Base-by-base conservation (phyloP, 2,888 invertebrate genomes). In the Orthosia gracilis region DNA sequence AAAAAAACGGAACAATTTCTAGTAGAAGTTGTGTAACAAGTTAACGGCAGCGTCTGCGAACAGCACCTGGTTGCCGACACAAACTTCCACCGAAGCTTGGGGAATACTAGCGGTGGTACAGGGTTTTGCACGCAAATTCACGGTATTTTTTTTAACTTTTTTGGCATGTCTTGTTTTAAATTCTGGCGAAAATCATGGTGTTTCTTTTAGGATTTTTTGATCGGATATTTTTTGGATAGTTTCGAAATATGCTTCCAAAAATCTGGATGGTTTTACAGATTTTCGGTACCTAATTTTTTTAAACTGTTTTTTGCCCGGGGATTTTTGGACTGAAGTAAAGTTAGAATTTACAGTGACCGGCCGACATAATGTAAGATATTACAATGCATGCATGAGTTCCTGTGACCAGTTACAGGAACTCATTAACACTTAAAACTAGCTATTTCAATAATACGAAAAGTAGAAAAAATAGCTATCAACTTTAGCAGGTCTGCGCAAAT, bases 21-120 rank as follows among this genome's bases (percentile, higher is more conserved):
- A 87, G 88, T 85, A 78, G 81, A 89, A 91, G 86, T 91, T 91
- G 83, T 88, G 89, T 87, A 88, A 88, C 92, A 91, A 92, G 86
- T 92, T 91, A 90, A 88, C 89, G 89, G 88, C 80, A 86, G 85
- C 87, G 87, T 87, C 88, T 87, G 89, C 73, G 63, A 85, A 79
- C 74, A 73, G 85, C 91, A 91, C 92, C 92, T 91, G 91, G 76
- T 78, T 61, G 82, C 80, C 62, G 67, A 67, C 69, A 74, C 67
- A 77, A 87, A 90, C 87, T 88, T 90, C 83, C n/a, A 59, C 69
- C 64, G 67, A 47, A 52, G 67, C 72, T 73, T n/a, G 59, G 82
- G 67, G 70, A 73, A 73, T 67, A 85, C 87, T 85, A 81, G 73
- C n/a, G 23, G 18, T n/a, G 23, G 5, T 0, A 0, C 31, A 11